Evolutionary conservation across 2,113 vertebrate species (phyloP), one percentile per base, ranked within the genome.

Genomic region (Tragelaphus imberbis): DNA sequence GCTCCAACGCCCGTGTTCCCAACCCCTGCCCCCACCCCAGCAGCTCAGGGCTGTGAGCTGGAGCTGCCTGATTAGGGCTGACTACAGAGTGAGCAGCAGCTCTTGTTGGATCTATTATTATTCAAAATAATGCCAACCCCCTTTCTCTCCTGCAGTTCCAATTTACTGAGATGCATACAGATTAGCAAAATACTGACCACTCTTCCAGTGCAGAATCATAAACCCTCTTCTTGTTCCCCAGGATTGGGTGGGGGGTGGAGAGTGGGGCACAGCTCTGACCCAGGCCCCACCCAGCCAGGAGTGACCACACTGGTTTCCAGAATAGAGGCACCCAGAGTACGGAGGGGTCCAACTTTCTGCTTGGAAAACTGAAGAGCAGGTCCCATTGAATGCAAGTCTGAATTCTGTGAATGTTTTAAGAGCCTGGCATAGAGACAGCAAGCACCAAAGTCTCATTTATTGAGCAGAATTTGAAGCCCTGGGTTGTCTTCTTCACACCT

Each of bases 1-100:
- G 0, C 40, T n/a, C 21, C 5, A 58, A 58, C 2, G 8, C 56
- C 51, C 33, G 0, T 0, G 0, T 71, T 47, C 3, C 8, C 3
- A 25, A 75, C 3, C 33, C 44, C 8, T 21, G 28, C 8, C 27
- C 63, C 7, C 1, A 13, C 11, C 61, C 40, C 33, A 68, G 65
- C 65, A 68, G 7, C 8, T 1, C 1, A 27, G 58, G 1, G 61
- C 4, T 17, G 40, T 30, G n/a, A 75, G 75, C 28, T 17, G 47
- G 51, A 61, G 15, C n/a, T n/a, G 3, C n/a, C 13, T 21, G 15
- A 13, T 40, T 12, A 47, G 91, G 58, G 80, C 40, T 65, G 49
- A 40, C 49, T 30, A 0, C 33, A 16, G 3, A 12, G 15, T 25
- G 17, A 56, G 30, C 5, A 12, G 28, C 4, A 6, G 14, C 49